Evolutionary conservation across 1,140 invertebrate genomes (phyloP), one percentile per base, ranked within the genome.

Genomic region (Latrodectus geometricus): DNA sequence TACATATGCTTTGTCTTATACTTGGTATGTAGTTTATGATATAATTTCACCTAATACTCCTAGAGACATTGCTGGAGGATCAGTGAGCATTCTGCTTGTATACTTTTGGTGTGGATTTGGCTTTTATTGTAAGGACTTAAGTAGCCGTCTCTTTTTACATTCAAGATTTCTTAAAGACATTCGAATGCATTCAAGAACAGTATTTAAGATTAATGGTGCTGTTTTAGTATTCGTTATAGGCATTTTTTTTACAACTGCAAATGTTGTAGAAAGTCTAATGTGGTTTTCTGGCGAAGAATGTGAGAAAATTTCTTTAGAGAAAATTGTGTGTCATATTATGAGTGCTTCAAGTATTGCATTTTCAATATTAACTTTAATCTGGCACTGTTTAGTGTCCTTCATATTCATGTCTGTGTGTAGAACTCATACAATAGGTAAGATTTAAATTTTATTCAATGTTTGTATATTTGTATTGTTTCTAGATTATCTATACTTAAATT

Each of bases 361-460:
- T 88, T 90, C 90, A 12, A 76, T 90, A 11, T 89, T 92, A 78
- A 88, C 89, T 48, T 83, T 91, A 21, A 17, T 90, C 0, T 92
- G 92, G 92, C 92, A 92, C 89, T 86, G 90, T 54, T 86, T 92
- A 12, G 91, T 92, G 4, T 90, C 90, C 8, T 90, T 91, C 86
- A 89, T 92, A n/a, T 78, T 91, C 12, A 89, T 92, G 14, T 92
- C 92, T 20, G 91, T 92, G 1, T 92, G 91, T 86, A 85, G 91
- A 65, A 92, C 91, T 56, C 92, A 92, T 88, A 92, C 91, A 21
- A 91, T 92, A 52, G 91, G 91, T 92, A 90, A 90, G 91, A 87
- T 23, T 21, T 21, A 70, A 54, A 66, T 68, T 68, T 5, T 80
- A 49, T 69, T 49, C n/a, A n/a, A n/a, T n/a, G n/a, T n/a, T 70